Conservation (phyloP, 2,888 invertebrate genomes). For the Yponomeuta cagnagella region DNA sequence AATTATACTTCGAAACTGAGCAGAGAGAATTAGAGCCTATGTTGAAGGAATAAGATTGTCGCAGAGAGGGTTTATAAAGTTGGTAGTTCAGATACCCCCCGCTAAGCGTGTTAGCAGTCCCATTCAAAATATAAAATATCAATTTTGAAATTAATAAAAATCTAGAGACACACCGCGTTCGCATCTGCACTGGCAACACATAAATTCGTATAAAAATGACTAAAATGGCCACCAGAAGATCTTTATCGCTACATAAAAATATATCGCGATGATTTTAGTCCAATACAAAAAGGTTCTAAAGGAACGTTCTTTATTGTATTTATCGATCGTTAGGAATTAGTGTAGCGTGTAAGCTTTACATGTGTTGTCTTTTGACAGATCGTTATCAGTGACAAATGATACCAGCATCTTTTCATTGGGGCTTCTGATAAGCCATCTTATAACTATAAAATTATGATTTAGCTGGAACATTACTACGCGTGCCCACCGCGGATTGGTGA, state of each 20-base stretch:
- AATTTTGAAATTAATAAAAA: slow-evolving; percentile 71
- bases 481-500: too few species aligned
- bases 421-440: not conserved
- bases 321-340: slow-evolving; percentile 60
- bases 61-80: not conserved
- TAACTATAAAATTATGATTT: not conserved
- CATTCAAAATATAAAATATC: slow-evolving; percentile 70
- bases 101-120: slow-evolving; percentile 69
- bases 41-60: not conserved
- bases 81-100: slow-evolving; percentile 35
- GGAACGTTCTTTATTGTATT: slow-evolving; percentile 33
- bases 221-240: slow-evolving; percentile 70
- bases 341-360: slow-evolving; percentile 44
- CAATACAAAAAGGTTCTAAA: slow-evolving; percentile 63
- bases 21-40: not conserved
- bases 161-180: slow-evolving; percentile 47
- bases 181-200: slow-evolving; percentile 43
- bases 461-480: slow-evolving; percentile 6
- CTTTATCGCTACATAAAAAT: slow-evolving; percentile 72
- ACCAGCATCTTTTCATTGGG: slow-evolving; percentile 1
- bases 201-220: slow-evolving; percentile 74
- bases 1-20: not conserved
- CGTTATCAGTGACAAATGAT: slow-evolving; percentile 12
- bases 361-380: slow-evolving; percentile 24
- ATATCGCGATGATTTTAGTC: slow-evolving; percentile 67